phyloP scores from a whole-genome alignment of 2,797 vertebrate species.

The Gymnoscopelus braueri region DNA sequence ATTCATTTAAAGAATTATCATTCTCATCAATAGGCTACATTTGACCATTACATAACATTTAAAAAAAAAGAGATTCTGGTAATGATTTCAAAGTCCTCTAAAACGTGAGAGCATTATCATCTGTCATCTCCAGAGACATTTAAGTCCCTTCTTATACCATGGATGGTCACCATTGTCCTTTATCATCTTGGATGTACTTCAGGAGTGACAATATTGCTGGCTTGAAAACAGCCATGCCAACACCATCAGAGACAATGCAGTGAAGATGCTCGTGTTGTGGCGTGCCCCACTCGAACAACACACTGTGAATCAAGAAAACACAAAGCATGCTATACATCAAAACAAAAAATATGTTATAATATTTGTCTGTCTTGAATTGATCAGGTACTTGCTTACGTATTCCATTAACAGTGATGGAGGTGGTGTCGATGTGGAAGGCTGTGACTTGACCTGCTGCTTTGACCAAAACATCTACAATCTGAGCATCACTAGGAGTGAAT shows the following conservation, averaged over 20 bases:
- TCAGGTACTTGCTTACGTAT: slow-evolving; percentile 40
- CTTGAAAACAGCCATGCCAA: slow-evolving; percentile 47
- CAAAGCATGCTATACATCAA: not conserved
- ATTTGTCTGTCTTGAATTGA: not conserved
- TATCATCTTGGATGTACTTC: slow-evolving; percentile 7
- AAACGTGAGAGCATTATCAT: not conserved
- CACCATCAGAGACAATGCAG: slow-evolving; percentile 39
- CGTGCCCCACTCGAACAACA: slow-evolving; percentile 40
- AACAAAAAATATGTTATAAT: not conserved
- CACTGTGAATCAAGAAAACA: slow-evolving; percentile 18
- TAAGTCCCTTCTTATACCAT: slow-evolving; percentile 18
- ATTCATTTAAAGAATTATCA: no score
- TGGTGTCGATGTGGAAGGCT: slow-evolving; percentile 53
- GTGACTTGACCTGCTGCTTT: slow-evolving; percentile 38
- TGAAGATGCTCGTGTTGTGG: slow-evolving; percentile 46
- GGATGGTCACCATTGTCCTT: not conserved
- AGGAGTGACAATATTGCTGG: slow-evolving; percentile 21
- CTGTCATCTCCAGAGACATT: not conserved
- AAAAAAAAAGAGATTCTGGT: not conserved
- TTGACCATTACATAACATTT: no score
- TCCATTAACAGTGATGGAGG: slow-evolving; percentile 36
- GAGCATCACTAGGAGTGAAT: slow-evolving; percentile 8
- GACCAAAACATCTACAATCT: slow-evolving; percentile 49
- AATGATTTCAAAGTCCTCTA: not conserved
- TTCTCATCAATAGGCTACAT: no score